Evolutionary conservation across 2,797 vertebrate species (phyloP).

Genomic region (Nyctalus aviator): DNA sequence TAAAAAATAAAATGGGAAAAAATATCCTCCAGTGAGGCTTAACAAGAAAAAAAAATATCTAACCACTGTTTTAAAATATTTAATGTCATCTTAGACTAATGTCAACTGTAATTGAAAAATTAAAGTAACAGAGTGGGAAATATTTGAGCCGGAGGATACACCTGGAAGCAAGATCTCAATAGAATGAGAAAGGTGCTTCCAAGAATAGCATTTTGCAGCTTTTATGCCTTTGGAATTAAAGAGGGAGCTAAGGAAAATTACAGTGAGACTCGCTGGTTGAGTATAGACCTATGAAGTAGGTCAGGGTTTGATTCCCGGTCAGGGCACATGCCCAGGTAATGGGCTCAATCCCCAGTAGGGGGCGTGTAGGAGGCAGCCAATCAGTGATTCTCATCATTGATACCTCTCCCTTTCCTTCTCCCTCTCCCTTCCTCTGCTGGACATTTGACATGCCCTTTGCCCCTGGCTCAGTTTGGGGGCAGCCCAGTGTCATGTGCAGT

Average conservation of each 20-base stretch:
- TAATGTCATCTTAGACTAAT: neutral
- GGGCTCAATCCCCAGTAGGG: neutral
- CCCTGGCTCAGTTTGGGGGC: constrained; percentile 92
- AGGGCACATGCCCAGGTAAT: neutral
- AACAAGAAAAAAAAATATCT: neutral
- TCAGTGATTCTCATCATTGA: neutral
- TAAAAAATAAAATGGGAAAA: neutral
- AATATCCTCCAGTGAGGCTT: neutral
- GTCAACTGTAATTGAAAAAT: neutral
- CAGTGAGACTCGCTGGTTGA: neutral
- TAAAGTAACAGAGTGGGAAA: neutral
- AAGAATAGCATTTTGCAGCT: neutral
- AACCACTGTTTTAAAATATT: neutral
- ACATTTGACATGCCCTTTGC: constrained; percentile 10
- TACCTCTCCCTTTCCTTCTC: too few species aligned
- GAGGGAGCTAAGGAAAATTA: neutral
- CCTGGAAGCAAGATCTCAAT: neutral
- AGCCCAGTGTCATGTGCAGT: constrained; percentile 96
- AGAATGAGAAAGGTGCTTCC: neutral
- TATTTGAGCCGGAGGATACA: neutral
- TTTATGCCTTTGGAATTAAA: neutral
- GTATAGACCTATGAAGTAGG: neutral
- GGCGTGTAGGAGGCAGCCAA: neutral
- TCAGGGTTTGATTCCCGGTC: neutral
- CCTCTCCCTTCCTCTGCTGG: neutral